phyloP scores from a whole-genome alignment of 2,113 vertebrate genomes.

The Mohoua ochrocephala region DNA sequence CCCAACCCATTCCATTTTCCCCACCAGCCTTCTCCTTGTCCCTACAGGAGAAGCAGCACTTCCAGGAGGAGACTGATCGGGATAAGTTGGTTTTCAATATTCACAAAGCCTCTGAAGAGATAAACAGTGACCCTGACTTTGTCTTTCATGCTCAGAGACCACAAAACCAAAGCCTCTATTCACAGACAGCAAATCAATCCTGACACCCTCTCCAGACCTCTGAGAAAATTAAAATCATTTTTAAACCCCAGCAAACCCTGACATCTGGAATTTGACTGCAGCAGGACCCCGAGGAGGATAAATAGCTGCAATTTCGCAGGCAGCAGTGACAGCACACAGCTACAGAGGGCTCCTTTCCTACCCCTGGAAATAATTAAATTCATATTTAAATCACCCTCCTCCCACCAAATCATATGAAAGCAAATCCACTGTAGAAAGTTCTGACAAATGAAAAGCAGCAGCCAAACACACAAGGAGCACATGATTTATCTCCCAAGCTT shows the following conservation, averaged over 20 bases:
- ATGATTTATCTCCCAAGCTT: background rate
- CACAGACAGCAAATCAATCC: slow-evolving; percentile 4
- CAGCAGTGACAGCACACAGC: background rate
- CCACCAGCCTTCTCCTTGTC: background rate
- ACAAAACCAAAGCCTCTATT: background rate
- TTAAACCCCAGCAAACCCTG: background rate
- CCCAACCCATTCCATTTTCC: background rate
- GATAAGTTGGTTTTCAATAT: background rate
- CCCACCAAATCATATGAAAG: background rate
- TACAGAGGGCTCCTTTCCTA: background rate
- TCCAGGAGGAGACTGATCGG: background rate
- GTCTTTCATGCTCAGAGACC: background rate
- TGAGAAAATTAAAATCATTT: slow-evolving; percentile 30
- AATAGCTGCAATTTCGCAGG: slow-evolving; percentile 33
- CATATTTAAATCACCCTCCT: background rate
- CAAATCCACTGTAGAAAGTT: background rate
- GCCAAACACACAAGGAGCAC: background rate
- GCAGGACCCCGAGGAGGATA: background rate
- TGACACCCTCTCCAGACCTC: background rate
- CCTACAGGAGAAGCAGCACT: background rate
- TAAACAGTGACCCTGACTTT: background rate
- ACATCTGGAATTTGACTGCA: slow-evolving; percentile 21
- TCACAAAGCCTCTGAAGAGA: background rate
- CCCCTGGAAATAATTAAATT: background rate
- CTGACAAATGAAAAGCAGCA: background rate